Base-by-base conservation (phyloP, 2,113 vertebrate species). In the Anas platyrhynchos region DNA sequence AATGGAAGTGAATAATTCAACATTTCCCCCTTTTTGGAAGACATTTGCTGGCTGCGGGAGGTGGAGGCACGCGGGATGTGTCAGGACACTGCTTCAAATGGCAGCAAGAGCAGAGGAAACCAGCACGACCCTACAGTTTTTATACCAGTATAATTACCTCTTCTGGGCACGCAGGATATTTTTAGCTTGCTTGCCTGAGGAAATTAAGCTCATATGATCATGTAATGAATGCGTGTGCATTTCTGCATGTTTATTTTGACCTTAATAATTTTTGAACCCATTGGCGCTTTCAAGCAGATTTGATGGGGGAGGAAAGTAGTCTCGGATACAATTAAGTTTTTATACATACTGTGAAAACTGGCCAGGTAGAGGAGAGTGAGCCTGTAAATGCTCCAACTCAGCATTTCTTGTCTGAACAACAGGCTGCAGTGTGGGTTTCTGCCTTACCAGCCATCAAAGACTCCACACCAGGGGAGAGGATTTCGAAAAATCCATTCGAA, bases 151-250 rank as follows among this genome's bases (percentile, higher is more conserved):
- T 96, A 93, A 96, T 93, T 86, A 81, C 94, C 88, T 92, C 80
- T 93, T 48, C 79, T 68, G 79, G 83, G 83, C 79, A 65, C 1
- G 3, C 7, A 43, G 61, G 90, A 74, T 96, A 93, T 96, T 94
- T 96, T 93, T 95, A 96, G 56, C 69, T 56, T 72, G 43, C 69
- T 88, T 88, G 91, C 95, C 96, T 91, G 76, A 86, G 77, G 94
- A 95, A 96, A 93, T 92, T 68, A 94, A 84, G 91, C 83, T 96
- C 80, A 59, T 86, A 91, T 86, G 95, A 96, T 93, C 94, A 86
- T 65, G 83, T 68, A 95, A 92, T 84, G 91, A 93, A 82, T 32
- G 83, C 2, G 6, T 75, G 83, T 77, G 80, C 2, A 0, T 75
- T 93, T 75, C 91, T 88, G 83, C 66, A 10, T 95, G 95, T 95